Conservation (phyloP, 2,113 vertebrate species). For the Progne subis region DNA sequence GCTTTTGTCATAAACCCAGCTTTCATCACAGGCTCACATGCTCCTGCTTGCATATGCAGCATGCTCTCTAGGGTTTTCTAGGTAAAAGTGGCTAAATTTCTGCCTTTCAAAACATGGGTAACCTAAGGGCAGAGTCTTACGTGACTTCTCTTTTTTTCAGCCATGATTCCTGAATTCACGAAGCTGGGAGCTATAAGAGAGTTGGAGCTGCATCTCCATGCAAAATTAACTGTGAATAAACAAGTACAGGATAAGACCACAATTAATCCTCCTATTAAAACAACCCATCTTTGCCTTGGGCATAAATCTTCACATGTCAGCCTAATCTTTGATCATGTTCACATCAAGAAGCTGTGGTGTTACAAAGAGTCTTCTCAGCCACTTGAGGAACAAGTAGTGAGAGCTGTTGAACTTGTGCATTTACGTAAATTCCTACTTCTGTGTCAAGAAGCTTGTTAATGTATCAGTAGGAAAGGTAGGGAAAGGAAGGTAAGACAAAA, state of each 20-base stretch:
- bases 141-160: background rate
- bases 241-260: background rate
- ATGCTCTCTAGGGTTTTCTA: background rate
- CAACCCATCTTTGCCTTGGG: background rate
- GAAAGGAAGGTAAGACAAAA: background rate
- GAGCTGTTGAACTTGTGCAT: background rate
- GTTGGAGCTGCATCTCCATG: background rate
- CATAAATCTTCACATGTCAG: background rate
- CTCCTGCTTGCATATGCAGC: background rate
- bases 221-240: background rate
- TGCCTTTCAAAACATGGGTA: background rate
- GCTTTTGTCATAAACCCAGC: background rate
- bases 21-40: background rate
- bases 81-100: background rate
- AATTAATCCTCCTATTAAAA: background rate
- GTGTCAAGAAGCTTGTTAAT: background rate
- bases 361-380: background rate
- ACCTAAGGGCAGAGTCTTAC: background rate
- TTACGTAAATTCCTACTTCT: background rate
- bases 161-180: background rate
- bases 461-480: background rate
- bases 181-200: background rate
- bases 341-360: background rate
- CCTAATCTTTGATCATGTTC: background rate
- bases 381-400: background rate